Evolutionary conservation across 92 coral and sea anemone genomes (phyloP), one percentile per base, ranked within the genome.

Genomic region (Epizoanthus scotinus): DNA sequence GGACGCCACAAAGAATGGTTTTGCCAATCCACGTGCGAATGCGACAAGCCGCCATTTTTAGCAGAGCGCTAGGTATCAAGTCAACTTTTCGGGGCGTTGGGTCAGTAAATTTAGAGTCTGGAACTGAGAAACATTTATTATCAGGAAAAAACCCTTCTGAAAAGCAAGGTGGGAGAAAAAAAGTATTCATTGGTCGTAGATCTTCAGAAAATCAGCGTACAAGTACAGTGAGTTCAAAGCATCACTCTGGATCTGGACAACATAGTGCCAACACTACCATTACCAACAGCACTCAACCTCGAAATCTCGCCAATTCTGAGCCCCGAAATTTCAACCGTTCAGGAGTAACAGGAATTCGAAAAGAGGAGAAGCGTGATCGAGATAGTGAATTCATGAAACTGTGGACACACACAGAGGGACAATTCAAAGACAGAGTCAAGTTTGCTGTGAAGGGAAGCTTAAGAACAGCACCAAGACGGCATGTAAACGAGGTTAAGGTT

Each of bases 301-400:
- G 52, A 44, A 34, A 12, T 22, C 42, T 31, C 22, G 15, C 68
- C 6, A 75, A n/a, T 31, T 55, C 8, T 55, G 15, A 3, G 53
- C 29, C 64, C 12, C 65, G 65, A 78, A 61, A 36, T 24, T 21
- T 13, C 0, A 27, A 58, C 12, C 59, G 19, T 38, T 57, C 59
- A 59, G 92, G 92, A 20, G 64, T 89, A 6, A 86, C 73, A 21
- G 86, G 82, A 60, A 69, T 58, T 36, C 79, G 82, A 81, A 83
- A 79, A 38, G 47, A 25, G n/a, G 83, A 73, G 42, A 70, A 75
- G 38, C 44, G 25, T 21, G 89, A 85, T 31, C 79, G 88, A 50
- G 97, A 90, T 64, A 69, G 57, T 19, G 90, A 92, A 42, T 92
- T 92, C 58, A 86, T 92, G 92, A 87, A 90, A 63, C 57, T 92